Evolutionary conservation across 2,113 vertebrate genomes (phyloP).

Genomic region (Microcebus murinus): DNA sequence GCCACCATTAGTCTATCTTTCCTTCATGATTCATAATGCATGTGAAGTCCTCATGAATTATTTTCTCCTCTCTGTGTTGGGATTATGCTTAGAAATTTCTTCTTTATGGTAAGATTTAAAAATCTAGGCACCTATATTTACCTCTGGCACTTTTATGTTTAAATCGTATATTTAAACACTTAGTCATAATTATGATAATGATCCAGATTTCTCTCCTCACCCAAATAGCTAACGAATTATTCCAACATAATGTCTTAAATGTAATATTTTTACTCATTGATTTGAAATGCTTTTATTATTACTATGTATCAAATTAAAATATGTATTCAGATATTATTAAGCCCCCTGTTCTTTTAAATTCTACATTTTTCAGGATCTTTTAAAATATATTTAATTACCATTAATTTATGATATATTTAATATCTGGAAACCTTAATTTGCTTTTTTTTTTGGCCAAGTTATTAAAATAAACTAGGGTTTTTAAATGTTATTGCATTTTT

Average conservation of each 20-base stretch:
- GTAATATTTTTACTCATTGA: conserved; percentile 22
- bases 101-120: conserved; percentile 24
- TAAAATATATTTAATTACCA: not conserved
- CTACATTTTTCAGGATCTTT: not conserved
- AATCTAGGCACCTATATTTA: not conserved
- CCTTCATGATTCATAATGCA: not conserved
- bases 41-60: not conserved
- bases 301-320: not conserved
- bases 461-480: not conserved
- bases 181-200: conserved; percentile 21
- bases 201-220: conserved; percentile 14
- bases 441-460: not conserved
- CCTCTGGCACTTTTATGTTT: not conserved
- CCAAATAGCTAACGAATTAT: not conserved
- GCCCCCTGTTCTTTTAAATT: not conserved
- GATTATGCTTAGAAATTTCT: not conserved
- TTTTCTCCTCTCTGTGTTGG: not conserved
- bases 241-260: not conserved
- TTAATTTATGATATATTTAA: not conserved
- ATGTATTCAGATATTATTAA: not conserved
- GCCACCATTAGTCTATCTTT: not conserved
- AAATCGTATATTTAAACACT: not conserved
- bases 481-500: not conserved
- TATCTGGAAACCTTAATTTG: not conserved
- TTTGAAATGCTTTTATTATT: conserved; percentile 9